A percentile compares a stretch with the other conserved stretches of the same genome.
These are phyloP conservation scores for Helogale parvula DNA, from an alignment of 2,113 vertebrate genomes.

Conservation along the genomic window DNA sequence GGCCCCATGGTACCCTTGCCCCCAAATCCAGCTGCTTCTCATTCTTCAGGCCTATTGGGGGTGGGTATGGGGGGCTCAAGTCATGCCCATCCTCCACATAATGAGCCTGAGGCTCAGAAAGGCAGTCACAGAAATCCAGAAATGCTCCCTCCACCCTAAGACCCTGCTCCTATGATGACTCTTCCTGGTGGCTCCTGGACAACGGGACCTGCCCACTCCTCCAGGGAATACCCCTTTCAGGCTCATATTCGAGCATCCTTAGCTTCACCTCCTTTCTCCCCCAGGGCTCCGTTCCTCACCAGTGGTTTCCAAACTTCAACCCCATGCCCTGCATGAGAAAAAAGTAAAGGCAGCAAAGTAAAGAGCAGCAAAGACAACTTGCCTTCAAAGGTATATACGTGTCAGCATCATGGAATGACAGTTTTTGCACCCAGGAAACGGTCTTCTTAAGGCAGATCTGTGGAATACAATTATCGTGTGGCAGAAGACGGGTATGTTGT, in stretches of 20 bases:
- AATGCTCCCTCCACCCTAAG: not conserved
- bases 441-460: not conserved
- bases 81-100: not conserved
- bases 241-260: not conserved
- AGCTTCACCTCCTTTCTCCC: not conserved
- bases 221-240: not conserved
- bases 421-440: not conserved
- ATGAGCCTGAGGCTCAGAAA: not conserved
- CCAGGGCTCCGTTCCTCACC: not conserved
- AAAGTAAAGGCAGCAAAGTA: not conserved
- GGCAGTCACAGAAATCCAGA: not conserved
- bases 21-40: not conserved
- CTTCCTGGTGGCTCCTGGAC: not conserved
- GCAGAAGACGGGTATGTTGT: not conserved
- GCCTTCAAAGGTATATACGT: not conserved
- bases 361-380: not conserved
- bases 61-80: not conserved
- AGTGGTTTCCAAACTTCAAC: not conserved
- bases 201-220: accelerated
- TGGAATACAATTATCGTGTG: not conserved
- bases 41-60: not conserved
- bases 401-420: not conserved
- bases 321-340: not conserved
- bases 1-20: not conserved
- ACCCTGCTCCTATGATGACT: not conserved